Percentiles rank a stretch among this genome's conserved stretches.
Evolutionary conservation across 2,888 invertebrate genomes (phyloP).

Genomic region (Andricus curvator): DNA sequence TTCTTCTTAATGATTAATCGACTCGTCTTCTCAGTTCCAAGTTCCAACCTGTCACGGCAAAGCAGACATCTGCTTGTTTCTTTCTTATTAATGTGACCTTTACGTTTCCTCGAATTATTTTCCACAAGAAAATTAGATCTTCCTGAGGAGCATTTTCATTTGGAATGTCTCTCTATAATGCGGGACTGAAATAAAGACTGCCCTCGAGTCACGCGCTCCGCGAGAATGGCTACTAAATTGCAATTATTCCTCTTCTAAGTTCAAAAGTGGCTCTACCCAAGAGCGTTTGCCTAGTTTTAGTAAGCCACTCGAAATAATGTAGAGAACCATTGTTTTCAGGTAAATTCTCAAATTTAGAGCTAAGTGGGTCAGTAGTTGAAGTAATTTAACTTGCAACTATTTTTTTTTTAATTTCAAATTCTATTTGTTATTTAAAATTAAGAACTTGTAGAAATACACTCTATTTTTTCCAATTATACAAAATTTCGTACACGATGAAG

Average conservation of each 20-base stretch:
- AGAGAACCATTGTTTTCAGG: not conserved
- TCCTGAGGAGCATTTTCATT: not conserved
- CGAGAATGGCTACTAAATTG: not conserved
- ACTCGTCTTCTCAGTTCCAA: not conserved
- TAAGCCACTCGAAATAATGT: not conserved
- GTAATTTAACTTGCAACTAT: not conserved
- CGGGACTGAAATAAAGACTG: not conserved
- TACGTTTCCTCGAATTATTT: not conserved
- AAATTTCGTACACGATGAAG: too few relatives aligned
- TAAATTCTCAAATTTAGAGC: not conserved
- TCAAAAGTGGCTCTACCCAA: not conserved
- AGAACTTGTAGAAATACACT: too few relatives aligned
- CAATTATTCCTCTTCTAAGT: not conserved
- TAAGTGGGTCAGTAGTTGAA: not conserved
- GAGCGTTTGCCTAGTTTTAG: not conserved
- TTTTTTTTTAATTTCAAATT: too few relatives aligned
- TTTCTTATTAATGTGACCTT: not conserved
- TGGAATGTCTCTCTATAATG: not conserved
- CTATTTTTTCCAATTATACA: too few relatives aligned
- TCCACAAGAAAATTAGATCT: not conserved
- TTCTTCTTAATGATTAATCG: constrained; percentile 29
- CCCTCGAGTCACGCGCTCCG: not conserved
- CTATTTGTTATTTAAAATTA: too few relatives aligned
- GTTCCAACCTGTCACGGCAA: not conserved
- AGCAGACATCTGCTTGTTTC: constrained; percentile 5